Evolutionary conservation across 2,113 vertebrate species (phyloP).

Genomic region (Cyprinodon variegatus): DNA sequence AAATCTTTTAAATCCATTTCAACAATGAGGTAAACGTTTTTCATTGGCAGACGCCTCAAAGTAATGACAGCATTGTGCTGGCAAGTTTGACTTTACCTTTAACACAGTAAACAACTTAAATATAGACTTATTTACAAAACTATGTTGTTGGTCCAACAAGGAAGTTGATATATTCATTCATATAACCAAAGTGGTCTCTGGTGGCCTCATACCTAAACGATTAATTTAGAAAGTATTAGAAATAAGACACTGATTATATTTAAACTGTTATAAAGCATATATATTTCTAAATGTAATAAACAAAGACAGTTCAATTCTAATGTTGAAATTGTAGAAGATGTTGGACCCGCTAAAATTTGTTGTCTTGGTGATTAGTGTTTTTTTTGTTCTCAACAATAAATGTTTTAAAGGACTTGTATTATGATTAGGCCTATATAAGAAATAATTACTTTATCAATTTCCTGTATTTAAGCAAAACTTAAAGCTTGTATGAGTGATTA

Average conservation of each 20-base stretch:
- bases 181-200: neutral
- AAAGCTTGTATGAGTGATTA: neutral
- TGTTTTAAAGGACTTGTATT: too few relatives aligned
- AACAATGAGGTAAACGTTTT: neutral
- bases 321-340: neutral
- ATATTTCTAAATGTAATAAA: neutral
- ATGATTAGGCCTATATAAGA: too few relatives aligned
- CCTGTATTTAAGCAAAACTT: neutral
- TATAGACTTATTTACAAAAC: neutral
- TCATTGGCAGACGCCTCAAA: neutral
- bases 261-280: neutral
- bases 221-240: neutral
- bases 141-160: neutral
- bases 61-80: neutral
- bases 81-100: neutral
- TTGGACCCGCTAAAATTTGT: neutral
- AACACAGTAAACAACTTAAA: neutral
- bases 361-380: neutral
- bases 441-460: neutral
- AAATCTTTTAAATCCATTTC: too few relatives aligned
- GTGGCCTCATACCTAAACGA: neutral
- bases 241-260: neutral
- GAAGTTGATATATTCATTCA: neutral
- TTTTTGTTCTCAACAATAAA: too few relatives aligned
- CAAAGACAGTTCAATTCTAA: neutral